A percentile compares a stretch with the other conserved stretches of the same genome.
phyloP scores from a whole-genome alignment of 2,888 invertebrate genomes.

The Drosophila longiperda region DNA sequence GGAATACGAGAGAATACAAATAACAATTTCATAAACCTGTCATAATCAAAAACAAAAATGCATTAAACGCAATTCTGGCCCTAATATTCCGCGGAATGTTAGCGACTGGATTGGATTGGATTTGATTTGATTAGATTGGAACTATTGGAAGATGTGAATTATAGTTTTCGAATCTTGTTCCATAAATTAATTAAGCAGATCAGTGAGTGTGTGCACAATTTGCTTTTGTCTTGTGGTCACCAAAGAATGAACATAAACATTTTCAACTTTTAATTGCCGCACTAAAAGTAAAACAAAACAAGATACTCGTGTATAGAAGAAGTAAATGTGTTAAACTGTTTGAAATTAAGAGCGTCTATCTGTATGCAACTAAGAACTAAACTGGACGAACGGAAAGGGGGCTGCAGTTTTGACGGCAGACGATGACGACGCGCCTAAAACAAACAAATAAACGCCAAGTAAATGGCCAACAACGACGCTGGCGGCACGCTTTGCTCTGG shows the following conservation, averaged over 20 bases:
- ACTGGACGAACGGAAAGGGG: conserved; percentile 12
- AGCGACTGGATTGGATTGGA: neutral
- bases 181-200: conserved; percentile 1
- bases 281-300: conserved; percentile 60
- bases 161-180: neutral
- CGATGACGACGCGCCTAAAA: conserved; percentile 76
- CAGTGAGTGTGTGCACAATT: conserved; percentile 21
- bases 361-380: conserved; percentile 34
- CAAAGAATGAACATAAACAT: conserved; percentile 71
- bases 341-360: conserved; percentile 55
- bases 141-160: neutral
- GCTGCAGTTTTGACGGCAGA: conserved; percentile 23
- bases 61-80: neutral
- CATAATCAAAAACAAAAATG: neutral
- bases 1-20: neutral
- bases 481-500: conserved; percentile 74
- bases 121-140: too few species aligned
- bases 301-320: conserved; percentile 15
- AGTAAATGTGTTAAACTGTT: conserved; percentile 67
- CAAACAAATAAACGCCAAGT: conserved; percentile 77
- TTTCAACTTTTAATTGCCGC: conserved; percentile 76
- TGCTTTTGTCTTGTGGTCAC: conserved; percentile 70
- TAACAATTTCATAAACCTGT: neutral
- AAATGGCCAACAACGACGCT: conserved; percentile 68
- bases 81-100: neutral